phyloP scores from a whole-genome alignment of 2,888 invertebrate species.

The Drosophila mimetica region DNA sequence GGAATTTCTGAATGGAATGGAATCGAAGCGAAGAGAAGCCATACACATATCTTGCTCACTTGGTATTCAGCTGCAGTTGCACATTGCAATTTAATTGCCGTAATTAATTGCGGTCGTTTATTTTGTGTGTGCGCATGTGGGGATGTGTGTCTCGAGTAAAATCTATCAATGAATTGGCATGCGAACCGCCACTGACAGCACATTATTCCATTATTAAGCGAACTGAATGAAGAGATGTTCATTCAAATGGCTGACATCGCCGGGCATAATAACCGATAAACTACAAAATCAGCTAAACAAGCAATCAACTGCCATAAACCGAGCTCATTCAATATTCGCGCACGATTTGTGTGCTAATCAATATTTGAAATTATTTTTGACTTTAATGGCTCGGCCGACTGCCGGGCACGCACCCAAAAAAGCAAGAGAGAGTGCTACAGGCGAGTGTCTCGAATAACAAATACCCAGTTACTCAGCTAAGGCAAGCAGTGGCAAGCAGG shows the following conservation, averaged over 20 bases:
- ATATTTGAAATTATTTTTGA: conserved; percentile 72
- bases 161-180: conserved; percentile 61
- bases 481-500: too few relatives aligned
- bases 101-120: conserved; percentile 65
- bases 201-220: conserved; percentile 21
- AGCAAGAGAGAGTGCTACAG: too few relatives aligned
- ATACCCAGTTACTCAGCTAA: too few relatives aligned
- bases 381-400: conserved; percentile 51
- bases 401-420: conserved; percentile 45
- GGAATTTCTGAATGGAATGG: background rate
- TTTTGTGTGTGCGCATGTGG: background rate
- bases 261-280: conserved; percentile 37
- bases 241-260: conserved; percentile 2
- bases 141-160: conserved; percentile 2
- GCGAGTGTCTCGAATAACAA: too few relatives aligned
- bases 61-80: conserved; percentile 54
- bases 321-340: conserved; percentile 27
- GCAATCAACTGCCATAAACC: conserved; percentile 36
- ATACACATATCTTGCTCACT: conserved; percentile 17
- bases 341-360: conserved; percentile 61
- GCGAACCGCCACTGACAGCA: conserved; percentile 18
- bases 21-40: background rate
- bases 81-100: conserved; percentile 72
- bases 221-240: conserved; percentile 8
- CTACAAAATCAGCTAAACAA: conserved; percentile 36